Conservation (phyloP, 2,888 invertebrate genomes). For the Drosophila affinis region DNA sequence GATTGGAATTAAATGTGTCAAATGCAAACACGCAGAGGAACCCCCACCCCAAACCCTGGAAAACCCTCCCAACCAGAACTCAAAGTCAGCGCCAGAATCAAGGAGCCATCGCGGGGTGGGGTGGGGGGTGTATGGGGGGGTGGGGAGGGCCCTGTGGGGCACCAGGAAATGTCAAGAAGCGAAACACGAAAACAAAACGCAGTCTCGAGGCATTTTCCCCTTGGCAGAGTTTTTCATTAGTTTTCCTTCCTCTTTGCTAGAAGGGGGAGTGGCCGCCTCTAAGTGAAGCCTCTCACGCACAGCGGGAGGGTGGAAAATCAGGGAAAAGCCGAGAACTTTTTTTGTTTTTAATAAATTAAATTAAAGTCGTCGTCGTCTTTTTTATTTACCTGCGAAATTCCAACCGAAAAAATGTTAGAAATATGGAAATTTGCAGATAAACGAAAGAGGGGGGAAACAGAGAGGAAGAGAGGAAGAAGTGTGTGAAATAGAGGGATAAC, state of each 20-base stretch:
- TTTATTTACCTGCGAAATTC: conserved; percentile 47
- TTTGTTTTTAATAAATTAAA: conserved; percentile 70
- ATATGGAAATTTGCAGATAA: conserved; percentile 40
- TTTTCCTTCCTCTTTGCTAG: conserved; percentile 15
- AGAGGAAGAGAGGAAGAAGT: conserved; percentile 35
- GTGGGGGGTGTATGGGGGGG: conserved; percentile 13
- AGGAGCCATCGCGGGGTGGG: conserved; percentile 26
- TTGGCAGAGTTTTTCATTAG: conserved; percentile 56
- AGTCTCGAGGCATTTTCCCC: conserved; percentile 53
- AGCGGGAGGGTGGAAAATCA: conserved; percentile 31
- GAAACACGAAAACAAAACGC: conserved; percentile 76
- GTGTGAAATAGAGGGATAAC: conserved; percentile 32
- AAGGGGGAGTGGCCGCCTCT: conserved; percentile 61
- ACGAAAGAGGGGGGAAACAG: not conserved
- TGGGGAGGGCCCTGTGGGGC: conserved; percentile 29
- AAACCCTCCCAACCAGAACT: conserved; percentile 5
- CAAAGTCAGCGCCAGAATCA: conserved; percentile 21
- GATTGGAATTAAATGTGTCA: conserved; percentile 74
- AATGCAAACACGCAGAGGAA: conserved; percentile 71
- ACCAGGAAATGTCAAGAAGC: conserved; percentile 78
- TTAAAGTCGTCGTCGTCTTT: conserved; percentile 59
- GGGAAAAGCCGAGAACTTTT: conserved; percentile 59
- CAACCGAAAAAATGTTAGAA: conserved; percentile 44
- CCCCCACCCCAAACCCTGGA: conserved; percentile 1
- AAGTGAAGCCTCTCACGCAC: conserved; percentile 62